Conservation (phyloP, 2,113 vertebrate species). For the Heterotilapia buettikoferi region DNA sequence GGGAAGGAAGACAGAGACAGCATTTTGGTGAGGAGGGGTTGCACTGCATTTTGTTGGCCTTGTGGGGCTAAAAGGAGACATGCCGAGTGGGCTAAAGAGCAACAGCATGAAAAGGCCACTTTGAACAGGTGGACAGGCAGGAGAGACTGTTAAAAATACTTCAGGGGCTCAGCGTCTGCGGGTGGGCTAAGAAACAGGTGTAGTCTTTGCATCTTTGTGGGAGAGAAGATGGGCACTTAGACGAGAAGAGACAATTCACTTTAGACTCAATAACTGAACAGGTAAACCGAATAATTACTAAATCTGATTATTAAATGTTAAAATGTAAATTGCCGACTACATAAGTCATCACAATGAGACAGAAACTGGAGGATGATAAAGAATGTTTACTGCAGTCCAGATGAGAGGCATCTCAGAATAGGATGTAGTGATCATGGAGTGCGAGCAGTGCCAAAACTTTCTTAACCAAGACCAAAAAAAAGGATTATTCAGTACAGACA, state of each 20-base stretch:
- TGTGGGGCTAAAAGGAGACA: constrained; percentile 52
- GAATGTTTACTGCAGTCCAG: neutral
- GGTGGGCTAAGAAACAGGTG: constrained; percentile 64
- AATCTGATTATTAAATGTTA: neutral
- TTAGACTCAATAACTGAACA: neutral
- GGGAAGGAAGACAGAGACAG: neutral
- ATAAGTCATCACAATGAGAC: neutral
- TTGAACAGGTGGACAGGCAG: constrained; percentile 52
- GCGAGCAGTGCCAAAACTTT: rapidly evolving
- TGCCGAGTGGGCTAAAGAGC: constrained; percentile 26
- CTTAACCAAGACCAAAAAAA: neutral
- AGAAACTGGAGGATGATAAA: neutral
- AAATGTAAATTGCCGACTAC: neutral
- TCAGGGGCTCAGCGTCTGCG: neutral
- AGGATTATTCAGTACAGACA: neutral
- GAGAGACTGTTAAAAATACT: constrained; percentile 67
- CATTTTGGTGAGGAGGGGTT: neutral
- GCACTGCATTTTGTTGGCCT: neutral
- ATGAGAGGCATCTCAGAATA: neutral
- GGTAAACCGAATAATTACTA: neutral
- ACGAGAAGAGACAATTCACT: neutral
- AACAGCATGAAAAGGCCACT: constrained; percentile 36
- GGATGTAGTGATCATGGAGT: neutral
- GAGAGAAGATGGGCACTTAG: neutral
- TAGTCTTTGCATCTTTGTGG: neutral